phyloP scores from a whole-genome alignment of 1,140 invertebrate genomes.

The Drosophila sucinea region DNA sequence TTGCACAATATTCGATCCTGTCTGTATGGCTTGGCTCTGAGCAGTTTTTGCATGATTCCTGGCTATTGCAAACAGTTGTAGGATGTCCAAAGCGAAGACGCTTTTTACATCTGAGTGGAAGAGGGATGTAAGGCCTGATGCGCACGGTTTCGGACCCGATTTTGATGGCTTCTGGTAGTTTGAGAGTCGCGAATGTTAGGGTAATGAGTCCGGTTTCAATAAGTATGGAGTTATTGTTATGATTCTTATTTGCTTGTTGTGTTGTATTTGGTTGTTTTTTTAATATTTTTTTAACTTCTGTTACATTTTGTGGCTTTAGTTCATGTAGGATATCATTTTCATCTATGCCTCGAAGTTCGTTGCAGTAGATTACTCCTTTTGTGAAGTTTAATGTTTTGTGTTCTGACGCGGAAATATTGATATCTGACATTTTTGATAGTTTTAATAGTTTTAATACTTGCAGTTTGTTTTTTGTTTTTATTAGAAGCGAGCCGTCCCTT shows the following conservation, averaged over 20 bases:
- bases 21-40: no score
- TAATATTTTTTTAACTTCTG: constrained; percentile 4
- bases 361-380: constrained; percentile 1
- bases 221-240: neutral
- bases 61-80: constrained; percentile 5
- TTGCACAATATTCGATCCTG: no score
- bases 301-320: constrained; percentile 12
- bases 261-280: neutral
- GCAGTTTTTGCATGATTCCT: neutral
- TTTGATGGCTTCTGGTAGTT: neutral
- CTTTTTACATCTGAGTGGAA: constrained; percentile 19
- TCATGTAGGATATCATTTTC: constrained; percentile 8
- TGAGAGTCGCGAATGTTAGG: neutral
- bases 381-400: neutral
- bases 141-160: constrained; percentile 1
- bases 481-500: neutral
- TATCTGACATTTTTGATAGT: neutral
- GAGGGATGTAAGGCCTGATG: neutral
- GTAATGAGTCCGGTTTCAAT: neutral
- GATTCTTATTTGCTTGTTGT: neutral
- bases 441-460: neutral
- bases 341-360: neutral
- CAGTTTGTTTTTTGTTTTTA: constrained; percentile 4
- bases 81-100: constrained; percentile 23
- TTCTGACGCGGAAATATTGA: neutral